Percentiles rank a stretch among this genome's conserved stretches.
phyloP scores from a whole-genome alignment of 2,113 vertebrate genomes.

The Brachypodius melanocephalos region DNA sequence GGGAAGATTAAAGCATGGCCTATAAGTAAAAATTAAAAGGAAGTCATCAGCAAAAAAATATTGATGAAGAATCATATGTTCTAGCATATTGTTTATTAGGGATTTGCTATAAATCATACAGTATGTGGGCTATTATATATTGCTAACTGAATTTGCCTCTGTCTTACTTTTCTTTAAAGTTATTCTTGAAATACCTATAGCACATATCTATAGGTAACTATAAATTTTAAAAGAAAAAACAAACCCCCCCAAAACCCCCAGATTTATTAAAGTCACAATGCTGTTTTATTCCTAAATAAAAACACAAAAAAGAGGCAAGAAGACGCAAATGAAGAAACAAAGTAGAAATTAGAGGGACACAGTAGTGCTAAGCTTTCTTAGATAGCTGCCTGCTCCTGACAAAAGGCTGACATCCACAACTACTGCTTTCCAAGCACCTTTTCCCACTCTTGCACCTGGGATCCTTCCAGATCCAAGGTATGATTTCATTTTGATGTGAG shows the following conservation, averaged over 20 bases:
- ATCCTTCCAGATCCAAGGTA: not conserved
- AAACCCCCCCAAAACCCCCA: not conserved
- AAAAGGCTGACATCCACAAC: not conserved
- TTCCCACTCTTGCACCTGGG: not conserved
- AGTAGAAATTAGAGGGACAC: not conserved
- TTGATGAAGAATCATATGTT: rapidly evolving
- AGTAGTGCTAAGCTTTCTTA: not conserved
- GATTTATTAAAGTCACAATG: not conserved
- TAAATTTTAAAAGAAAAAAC: not conserved
- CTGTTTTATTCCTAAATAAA: not conserved
- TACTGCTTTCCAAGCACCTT: not conserved
- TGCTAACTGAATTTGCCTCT: not conserved
- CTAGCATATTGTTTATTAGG: not conserved
- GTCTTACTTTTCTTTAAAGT: not conserved
- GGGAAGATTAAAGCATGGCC: not conserved
- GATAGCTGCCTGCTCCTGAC: not conserved
- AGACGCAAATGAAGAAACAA: not conserved
- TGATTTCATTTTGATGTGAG: not conserved
- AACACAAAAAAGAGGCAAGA: not conserved
- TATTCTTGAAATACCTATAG: not conserved
- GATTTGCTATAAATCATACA: not conserved
- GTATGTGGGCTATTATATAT: not conserved
- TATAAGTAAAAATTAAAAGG: not conserved
- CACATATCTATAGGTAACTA: not conserved
- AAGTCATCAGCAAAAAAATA: not conserved